Evolutionary conservation across 2,888 invertebrate genomes (phyloP).

Genomic region (Plusia festucae): DNA sequence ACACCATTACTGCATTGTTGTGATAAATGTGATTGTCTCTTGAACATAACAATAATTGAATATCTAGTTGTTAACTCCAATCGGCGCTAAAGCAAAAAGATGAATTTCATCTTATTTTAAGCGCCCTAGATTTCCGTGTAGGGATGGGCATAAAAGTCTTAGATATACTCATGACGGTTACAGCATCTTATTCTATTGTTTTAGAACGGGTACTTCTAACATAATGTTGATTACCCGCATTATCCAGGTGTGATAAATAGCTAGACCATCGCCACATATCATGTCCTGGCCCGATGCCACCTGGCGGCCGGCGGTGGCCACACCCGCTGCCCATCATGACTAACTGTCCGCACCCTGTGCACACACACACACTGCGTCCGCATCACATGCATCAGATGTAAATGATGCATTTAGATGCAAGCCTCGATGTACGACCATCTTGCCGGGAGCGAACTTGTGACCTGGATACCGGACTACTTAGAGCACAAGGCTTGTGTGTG

Average conservation of each 20-base stretch:
- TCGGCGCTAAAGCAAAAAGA: neutral
- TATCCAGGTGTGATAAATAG: no score
- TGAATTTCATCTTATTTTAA: neutral
- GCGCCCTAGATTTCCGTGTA: no score
- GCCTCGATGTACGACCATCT: neutral
- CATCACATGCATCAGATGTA: neutral
- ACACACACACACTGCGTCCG: neutral
- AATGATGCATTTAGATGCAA: constrained; percentile 1
- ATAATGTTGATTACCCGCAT: no score
- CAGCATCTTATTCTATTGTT: no score
- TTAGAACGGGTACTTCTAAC: no score
- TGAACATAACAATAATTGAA: neutral
- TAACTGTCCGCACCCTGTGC: neutral
- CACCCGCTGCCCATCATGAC: neutral
- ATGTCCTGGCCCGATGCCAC: neutral
- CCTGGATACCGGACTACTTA: neutral
- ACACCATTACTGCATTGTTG: neutral
- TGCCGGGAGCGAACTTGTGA: neutral
- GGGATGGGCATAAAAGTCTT: no score
- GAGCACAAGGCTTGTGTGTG: neutral
- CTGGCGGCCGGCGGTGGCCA: neutral
- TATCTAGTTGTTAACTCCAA: neutral
- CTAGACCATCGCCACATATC: no score
- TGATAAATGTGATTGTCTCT: neutral
- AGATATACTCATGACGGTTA: no score